phyloP scores from a whole-genome alignment of 64 coral and sea anemone genomes.

The Actinia tenebrosa region DNA sequence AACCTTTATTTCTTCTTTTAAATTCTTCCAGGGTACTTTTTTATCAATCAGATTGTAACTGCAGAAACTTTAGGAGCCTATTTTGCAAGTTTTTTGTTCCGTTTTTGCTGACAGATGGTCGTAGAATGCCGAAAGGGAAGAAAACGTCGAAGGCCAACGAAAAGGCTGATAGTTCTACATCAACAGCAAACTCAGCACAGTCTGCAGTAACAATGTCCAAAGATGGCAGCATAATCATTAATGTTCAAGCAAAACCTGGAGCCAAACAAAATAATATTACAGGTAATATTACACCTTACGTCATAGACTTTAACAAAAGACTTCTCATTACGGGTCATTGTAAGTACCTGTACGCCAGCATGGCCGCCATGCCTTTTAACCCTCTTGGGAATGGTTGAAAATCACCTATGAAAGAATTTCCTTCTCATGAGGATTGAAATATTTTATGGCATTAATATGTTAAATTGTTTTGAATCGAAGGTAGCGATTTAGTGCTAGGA shows the following conservation, averaged over 20 bases:
- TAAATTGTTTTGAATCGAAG: too few relatives aligned
- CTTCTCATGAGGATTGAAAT: too few relatives aligned
- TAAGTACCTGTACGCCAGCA: too few relatives aligned
- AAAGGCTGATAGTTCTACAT: not conserved
- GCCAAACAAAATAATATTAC: slow-evolving; percentile 55
- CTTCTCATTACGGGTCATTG: too few relatives aligned
- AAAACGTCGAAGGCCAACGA: not conserved
- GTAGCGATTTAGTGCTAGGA: not conserved
- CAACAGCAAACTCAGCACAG: not conserved
- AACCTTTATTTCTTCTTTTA: not conserved
- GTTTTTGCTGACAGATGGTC: not conserved
- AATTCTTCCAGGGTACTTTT: not conserved
- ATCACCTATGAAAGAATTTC: too few relatives aligned
- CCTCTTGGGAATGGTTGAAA: too few relatives aligned
- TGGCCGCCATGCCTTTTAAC: too few relatives aligned
- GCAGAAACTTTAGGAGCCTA: too few relatives aligned
- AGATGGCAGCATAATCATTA: slow-evolving; percentile 40
- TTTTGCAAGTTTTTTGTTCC: not conserved
- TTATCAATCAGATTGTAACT: too few relatives aligned
- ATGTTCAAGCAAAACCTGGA: slow-evolving; percentile 48
- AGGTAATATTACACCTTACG: not conserved
- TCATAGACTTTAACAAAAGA: not conserved
- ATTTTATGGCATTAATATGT: too few relatives aligned
- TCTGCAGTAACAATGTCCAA: not conserved
- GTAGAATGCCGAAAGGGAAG: not conserved